phyloP scores from a whole-genome alignment of 2,113 vertebrate species.

The Marmota flaviventris region DNA sequence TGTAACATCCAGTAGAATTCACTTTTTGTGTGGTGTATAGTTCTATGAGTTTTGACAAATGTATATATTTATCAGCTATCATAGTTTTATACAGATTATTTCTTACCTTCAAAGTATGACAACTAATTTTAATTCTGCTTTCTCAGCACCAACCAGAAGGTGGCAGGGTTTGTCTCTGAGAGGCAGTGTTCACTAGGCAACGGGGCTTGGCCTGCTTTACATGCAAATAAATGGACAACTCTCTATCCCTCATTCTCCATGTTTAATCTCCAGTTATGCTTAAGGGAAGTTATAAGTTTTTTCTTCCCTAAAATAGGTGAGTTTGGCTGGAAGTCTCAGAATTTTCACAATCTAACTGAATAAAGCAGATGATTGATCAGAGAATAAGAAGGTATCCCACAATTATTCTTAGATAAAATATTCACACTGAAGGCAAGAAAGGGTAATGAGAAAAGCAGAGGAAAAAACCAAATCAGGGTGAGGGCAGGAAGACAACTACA shows the following conservation, averaged over 20 bases:
- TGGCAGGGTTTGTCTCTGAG: conserved; percentile 73
- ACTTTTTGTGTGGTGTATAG: conserved; percentile 12
- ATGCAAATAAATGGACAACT: background rate
- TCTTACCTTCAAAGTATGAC: background rate
- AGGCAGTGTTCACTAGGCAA: background rate
- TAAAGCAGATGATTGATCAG: conserved; percentile 12
- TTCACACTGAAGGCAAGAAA: background rate
- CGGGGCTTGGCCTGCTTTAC: background rate
- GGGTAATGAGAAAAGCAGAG: background rate
- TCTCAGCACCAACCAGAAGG: conserved; percentile 74
- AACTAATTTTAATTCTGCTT: conserved; percentile 40
- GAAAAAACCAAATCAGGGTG: conserved; percentile 24
- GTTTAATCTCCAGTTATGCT: background rate
- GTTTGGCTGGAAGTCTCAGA: conserved; percentile 59
- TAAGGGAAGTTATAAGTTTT: background rate
- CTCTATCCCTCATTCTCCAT: background rate
- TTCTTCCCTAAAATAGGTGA: conserved; percentile 29
- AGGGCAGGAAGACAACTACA: background rate
- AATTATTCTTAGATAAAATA: conserved; percentile 47
- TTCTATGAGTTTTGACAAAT: conserved; percentile 53
- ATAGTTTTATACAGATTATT: background rate
- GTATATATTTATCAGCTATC: background rate
- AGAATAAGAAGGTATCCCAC: conserved; percentile 41
- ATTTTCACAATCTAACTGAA: background rate
- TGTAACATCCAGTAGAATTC: background rate